These are phyloP conservation scores for Amiota mariae DNA, from an alignment of 2,888 invertebrate species.

Conservation along the genomic window DNA sequence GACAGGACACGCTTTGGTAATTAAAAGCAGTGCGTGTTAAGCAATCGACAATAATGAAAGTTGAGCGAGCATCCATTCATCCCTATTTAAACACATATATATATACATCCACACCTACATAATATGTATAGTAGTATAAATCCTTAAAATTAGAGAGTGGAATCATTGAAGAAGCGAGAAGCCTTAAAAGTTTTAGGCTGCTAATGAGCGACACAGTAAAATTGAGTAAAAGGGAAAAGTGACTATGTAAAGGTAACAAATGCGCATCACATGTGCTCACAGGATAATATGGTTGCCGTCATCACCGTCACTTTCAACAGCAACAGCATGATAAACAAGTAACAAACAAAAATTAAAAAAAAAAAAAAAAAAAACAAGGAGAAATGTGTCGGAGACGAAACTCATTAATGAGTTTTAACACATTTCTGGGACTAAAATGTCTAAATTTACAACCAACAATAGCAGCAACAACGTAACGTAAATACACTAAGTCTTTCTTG, in stretches of 20 bases:
- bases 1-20: conserved; percentile 10
- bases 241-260: conserved; percentile 18
- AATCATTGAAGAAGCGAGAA: not conserved
- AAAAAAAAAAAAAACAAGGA: too few relatives aligned
- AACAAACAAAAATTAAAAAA: not conserved
- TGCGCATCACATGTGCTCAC: conserved; percentile 29
- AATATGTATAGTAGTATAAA: too few relatives aligned
- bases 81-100: too few relatives aligned
- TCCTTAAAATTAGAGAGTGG: not conserved
- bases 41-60: not conserved
- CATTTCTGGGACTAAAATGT: conserved; percentile 7
- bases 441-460: conserved; percentile 10
- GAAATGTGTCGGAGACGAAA: not conserved
- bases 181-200: conserved; percentile 7
- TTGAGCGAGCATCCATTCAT: conserved; percentile 7
- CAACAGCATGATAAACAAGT: not conserved
- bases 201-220: conserved; percentile 14
- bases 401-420: conserved; percentile 21
- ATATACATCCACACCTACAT: too few relatives aligned
- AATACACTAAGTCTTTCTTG: not conserved
- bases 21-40: conserved; percentile 6
- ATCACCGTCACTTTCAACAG: not conserved
- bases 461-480: conserved; percentile 9
- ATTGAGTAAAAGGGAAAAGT: too few relatives aligned
- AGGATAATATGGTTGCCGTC: not conserved